Base-by-base conservation (phyloP, 2,797 vertebrate genomes). In the Echiichthys vipera region DNA sequence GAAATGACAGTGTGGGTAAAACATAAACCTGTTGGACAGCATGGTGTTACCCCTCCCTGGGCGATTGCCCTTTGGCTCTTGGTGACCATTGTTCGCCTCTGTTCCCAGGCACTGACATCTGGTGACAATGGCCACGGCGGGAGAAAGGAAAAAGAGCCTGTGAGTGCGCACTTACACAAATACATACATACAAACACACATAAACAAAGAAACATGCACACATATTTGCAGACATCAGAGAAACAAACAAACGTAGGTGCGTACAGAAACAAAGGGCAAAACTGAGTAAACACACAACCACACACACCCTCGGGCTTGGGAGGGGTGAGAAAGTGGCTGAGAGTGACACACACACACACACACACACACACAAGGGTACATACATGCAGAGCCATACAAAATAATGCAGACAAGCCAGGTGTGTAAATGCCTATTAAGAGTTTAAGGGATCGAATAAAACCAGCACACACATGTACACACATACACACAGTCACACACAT, bases 71-170 rank as follows among this genome's bases (percentile, higher is more conserved):
- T 92, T 92, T 92, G 88, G 81, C 88, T 92, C 84, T 56, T 53
- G 50, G 79, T 84, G 84, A 86, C 91, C 87, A 94, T 95, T 95
- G 94, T 94, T 91, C 71, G 56, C 59, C 80, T 82, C 71, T 71
- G 90, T 95, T 95, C 93, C 90, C 94, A 95, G 88, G 88, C 78
- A 91, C 70, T 84, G 91, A 92, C 94, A 94, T 93, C 92, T 94
- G 92, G 86, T 90, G 83, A 93, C 93, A 93, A 93, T 90, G 76
- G 88, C 65, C 74, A 59, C 46, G 45, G 84, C 55, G 73, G 80
- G 83, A 85, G 83, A 84, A 71, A 74, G 81, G 83, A 81, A 84
- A 81, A 69, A 75, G 53, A 74, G 63, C 47, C 70, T 67, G 65
- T 20, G 27, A 63, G 51, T n/a, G 37, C 11, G 50, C 58, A 77